Percentiles rank a stretch among this genome's conserved stretches.
Conservation (phyloP, 2,113 vertebrate genomes). For the Pluvianellus socialis region DNA sequence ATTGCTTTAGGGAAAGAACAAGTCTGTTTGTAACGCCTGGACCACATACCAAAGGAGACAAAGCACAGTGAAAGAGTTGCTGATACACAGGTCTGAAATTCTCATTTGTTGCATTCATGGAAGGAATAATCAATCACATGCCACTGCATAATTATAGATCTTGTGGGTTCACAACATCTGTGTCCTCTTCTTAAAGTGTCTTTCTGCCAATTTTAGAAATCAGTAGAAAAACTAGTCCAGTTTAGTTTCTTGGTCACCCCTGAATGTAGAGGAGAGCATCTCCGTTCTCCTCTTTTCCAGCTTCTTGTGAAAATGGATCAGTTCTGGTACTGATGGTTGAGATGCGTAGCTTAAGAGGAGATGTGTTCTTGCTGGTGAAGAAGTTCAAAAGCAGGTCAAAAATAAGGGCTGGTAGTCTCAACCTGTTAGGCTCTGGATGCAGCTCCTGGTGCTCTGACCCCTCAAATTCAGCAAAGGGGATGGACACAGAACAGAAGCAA, state of each 20-base stretch:
- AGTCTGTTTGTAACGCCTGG: background rate
- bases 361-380: background rate
- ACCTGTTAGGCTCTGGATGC: background rate
- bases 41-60: background rate
- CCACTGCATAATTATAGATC: background rate
- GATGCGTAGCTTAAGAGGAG: background rate
- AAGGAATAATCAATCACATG: background rate
- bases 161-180: background rate
- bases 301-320: background rate
- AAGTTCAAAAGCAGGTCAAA: background rate
- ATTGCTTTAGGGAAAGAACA: background rate
- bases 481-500: background rate
- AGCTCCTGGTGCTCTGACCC: background rate
- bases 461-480: background rate
- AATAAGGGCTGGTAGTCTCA: background rate
- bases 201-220: background rate
- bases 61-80: background rate
- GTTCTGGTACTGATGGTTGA: background rate
- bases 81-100: background rate
- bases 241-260: background rate
- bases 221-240: background rate
- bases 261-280: background rate
- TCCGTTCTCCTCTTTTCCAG: background rate
- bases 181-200: background rate
- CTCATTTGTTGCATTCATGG: background rate